These are phyloP conservation scores for Potorous gilbertii DNA, from an alignment of 2,797 vertebrate genomes.

Conservation along the genomic window DNA sequence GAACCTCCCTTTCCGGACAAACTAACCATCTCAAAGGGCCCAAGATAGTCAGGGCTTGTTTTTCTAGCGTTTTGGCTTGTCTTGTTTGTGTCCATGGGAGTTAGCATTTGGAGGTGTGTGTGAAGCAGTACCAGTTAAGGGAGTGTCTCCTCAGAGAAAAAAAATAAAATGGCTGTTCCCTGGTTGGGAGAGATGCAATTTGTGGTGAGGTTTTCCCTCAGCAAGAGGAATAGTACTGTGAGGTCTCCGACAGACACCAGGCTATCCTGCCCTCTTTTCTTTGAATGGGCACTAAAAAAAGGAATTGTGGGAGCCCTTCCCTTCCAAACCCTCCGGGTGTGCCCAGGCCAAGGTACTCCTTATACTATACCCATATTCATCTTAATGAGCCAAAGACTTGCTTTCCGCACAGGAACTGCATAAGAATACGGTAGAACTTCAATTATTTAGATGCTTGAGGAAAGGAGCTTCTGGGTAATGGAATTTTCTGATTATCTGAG, in stretches of 20 bases:
- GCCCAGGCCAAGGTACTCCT: constrained; percentile 20
- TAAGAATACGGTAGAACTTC: neutral
- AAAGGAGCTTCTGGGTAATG: neutral
- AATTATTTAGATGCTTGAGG: neutral
- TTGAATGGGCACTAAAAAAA: constrained; percentile 73
- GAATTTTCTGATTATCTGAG: neutral
- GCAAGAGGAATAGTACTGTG: constrained; percentile 58
- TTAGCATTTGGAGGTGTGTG: constrained; percentile 37
- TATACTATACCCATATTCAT: constrained; percentile 46
- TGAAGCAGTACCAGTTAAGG: constrained; percentile 25
- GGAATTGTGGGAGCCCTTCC: constrained; percentile 64
- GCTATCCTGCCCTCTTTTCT: constrained; percentile 50
- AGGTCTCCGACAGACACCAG: constrained; percentile 30
- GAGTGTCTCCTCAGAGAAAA: constrained; percentile 47
- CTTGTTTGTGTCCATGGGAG: constrained; percentile 44
- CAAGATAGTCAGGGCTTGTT: constrained; percentile 55
- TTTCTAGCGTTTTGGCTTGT: constrained; percentile 56
- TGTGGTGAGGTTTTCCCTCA: constrained; percentile 71
- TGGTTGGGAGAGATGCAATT: constrained; percentile 65
- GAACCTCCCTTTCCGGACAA: constrained; percentile 63
- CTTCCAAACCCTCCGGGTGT: constrained; percentile 41
- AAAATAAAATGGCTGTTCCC: constrained; percentile 19
- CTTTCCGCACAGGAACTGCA: neutral
- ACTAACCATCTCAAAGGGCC: constrained; percentile 58
- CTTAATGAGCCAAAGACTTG: constrained; percentile 14